Percentiles rank a stretch among this genome's conserved stretches.
Conservation (phyloP, 2,113 vertebrate species). For the Vulpes lagopus region DNA sequence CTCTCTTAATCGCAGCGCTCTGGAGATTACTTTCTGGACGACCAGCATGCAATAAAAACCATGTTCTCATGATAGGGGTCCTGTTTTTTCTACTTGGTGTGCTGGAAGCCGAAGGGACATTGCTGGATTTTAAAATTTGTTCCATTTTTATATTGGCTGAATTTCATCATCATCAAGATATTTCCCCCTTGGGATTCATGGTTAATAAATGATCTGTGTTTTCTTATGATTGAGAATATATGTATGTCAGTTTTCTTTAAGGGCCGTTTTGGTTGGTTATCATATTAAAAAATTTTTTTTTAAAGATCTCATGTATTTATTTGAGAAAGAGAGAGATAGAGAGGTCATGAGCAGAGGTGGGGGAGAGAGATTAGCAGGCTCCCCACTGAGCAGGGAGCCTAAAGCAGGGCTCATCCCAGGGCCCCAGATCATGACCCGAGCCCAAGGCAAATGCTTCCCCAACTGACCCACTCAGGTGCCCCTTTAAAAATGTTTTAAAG, state of each 20-base stretch:
- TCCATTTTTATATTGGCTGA: neutral
- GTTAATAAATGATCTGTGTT: neutral
- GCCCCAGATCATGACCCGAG: too few relatives aligned
- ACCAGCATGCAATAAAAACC: neutral
- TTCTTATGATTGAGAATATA: neutral
- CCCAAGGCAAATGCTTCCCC: too few relatives aligned
- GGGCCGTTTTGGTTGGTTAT: neutral
- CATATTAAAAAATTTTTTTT: too few relatives aligned
- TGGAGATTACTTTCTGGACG: neutral
- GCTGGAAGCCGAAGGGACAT: neutral
- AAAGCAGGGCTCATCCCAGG: too few relatives aligned
- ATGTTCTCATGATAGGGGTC: accelerated
- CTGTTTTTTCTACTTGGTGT: neutral
- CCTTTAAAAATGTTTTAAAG: too few relatives aligned
- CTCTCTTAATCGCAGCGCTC: neutral
- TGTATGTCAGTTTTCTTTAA: neutral
- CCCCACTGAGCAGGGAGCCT: too few relatives aligned
- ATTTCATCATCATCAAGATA: neutral
- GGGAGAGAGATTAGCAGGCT: too few relatives aligned
- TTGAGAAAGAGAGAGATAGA: too few relatives aligned
- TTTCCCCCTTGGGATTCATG: neutral
- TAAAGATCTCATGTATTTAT: too few relatives aligned
- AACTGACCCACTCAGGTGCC: too few relatives aligned
- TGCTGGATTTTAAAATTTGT: neutral
- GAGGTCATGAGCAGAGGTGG: too few relatives aligned